Base-by-base conservation (phyloP, 2,797 vertebrate genomes). In the Enteromius radiatus region DNA sequence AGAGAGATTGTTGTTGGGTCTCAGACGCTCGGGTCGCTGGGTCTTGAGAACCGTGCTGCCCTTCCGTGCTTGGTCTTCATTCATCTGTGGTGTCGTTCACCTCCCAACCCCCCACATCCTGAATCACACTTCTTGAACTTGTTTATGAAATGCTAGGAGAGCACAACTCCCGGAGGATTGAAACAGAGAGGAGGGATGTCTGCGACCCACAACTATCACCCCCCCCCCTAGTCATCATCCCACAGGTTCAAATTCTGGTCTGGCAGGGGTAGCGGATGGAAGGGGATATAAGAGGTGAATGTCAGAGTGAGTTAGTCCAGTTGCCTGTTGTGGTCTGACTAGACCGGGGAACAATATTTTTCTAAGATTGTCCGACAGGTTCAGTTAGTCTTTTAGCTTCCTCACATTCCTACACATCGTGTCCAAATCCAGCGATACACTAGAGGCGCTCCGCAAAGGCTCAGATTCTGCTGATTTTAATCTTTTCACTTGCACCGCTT, bases 311-410 rank as follows among this genome's bases (percentile, higher is more conserved):
- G 92, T 95, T 93, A 93, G 91, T 90, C 91, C 93, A 94, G 92
- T 87, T 86, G 89, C 87, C 88, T 87, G 88, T 88, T 87, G 86
- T 91, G 86, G 86, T 90, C 88, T 83, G 93, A 92, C 93, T 90
- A 95, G 93, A 95, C 93, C 84, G 90, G 88, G 91, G 91, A 93
- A 94, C 91, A 95, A 95, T 95, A 94, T 95, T 95, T 92, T 91
- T 92, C 84, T 89, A 92, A 95, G 94, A 94, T 95, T 94, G 93
- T 87, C 89, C 87, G 82, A 88, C 90, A 87, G 23, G 77, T 84
- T 78, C 85, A 80, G 88, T 90, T 89, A 82, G 86, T 83, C 86
- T 84, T 21, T 54, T 76, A 84, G 74, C 87, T 90, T 87, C 86
- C 81, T 85, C 83, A 78, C 86, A 82, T 90, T 89, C 80, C 77